Evolutionary conservation across 30 jellyfish, hydroid and myxozoan genomes (phyloP).

Genomic region (Nemopilema nomurai): DNA sequence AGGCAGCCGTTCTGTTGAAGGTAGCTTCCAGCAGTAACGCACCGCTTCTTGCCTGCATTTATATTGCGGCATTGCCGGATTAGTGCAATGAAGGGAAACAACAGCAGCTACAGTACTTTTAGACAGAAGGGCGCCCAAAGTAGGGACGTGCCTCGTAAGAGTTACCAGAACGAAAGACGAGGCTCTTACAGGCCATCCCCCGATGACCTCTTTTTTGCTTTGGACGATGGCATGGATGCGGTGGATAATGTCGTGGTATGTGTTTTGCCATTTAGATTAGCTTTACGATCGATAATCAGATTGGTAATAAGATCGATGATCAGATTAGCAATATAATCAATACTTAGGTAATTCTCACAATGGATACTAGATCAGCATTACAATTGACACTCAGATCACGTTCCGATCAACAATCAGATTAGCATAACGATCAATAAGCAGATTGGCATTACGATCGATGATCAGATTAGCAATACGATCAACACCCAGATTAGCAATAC

Average conservation of each 20-base stretch:
- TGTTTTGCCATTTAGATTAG: neutral
- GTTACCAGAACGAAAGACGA: slow-evolving; percentile 13
- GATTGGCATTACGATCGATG: too few relatives aligned
- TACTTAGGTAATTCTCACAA: too few relatives aligned
- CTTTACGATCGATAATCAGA: too few relatives aligned
- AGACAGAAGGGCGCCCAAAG: slow-evolving; percentile 7
- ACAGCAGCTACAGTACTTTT: slow-evolving; percentile 2
- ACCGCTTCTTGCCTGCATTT: neutral
- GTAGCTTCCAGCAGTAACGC: neutral
- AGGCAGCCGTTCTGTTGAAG: neutral
- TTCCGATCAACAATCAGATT: too few relatives aligned
- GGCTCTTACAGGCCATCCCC: slow-evolving; percentile 26
- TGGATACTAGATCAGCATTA: too few relatives aligned
- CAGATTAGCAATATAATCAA: too few relatives aligned
- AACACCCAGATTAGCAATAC: too few relatives aligned
- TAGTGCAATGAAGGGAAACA: neutral
- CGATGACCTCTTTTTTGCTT: neutral
- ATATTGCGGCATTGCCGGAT: neutral
- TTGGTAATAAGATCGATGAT: too few relatives aligned
- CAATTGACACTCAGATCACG: too few relatives aligned
- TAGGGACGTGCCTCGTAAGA: slow-evolving; percentile 9
- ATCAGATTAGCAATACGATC: too few relatives aligned
- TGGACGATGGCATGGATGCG: neutral
- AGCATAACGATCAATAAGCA: too few relatives aligned
- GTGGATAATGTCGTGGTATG: neutral